Evolutionary conservation across 2,888 invertebrate species (phyloP).

Genomic region (Conistra vaccinii): DNA sequence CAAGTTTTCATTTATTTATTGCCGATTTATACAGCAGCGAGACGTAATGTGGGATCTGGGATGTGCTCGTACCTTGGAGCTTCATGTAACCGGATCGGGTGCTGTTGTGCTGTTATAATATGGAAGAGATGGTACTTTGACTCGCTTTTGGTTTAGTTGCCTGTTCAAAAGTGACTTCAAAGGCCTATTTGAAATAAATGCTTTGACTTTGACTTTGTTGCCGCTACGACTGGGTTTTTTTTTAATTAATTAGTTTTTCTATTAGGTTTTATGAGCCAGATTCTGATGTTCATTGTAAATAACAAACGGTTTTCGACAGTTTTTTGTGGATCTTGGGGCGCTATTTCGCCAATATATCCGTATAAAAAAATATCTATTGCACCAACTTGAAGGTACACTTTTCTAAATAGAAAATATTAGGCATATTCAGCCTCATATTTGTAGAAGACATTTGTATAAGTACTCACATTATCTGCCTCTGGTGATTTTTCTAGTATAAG

Average conservation of each 20-base stretch:
- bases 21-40: slow-evolving; percentile 78
- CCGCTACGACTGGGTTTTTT: neutral
- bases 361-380: neutral
- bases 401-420: neutral
- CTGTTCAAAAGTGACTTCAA: too few relatives aligned
- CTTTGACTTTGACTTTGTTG: too few relatives aligned
- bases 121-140: neutral
- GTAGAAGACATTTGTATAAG: too few relatives aligned
- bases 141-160: neutral
- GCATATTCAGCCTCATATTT: neutral
- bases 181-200: too few relatives aligned
- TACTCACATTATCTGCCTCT: neutral
- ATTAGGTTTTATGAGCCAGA: neutral
- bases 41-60: slow-evolving; percentile 67
- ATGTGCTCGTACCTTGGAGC: slow-evolving; percentile 11
- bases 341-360: neutral
- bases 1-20: slow-evolving; percentile 81
- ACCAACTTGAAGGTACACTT: neutral
- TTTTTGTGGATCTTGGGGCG: neutral
- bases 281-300: neutral
- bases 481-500: neutral
- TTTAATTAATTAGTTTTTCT: neutral
- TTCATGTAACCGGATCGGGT: slow-evolving; percentile 2
- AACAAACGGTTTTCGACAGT: neutral
- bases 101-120: slow-evolving; percentile 22